These are phyloP conservation scores for Pao palembangensis DNA, from an alignment of 2,113 vertebrate species.

Conservation along the genomic window DNA sequence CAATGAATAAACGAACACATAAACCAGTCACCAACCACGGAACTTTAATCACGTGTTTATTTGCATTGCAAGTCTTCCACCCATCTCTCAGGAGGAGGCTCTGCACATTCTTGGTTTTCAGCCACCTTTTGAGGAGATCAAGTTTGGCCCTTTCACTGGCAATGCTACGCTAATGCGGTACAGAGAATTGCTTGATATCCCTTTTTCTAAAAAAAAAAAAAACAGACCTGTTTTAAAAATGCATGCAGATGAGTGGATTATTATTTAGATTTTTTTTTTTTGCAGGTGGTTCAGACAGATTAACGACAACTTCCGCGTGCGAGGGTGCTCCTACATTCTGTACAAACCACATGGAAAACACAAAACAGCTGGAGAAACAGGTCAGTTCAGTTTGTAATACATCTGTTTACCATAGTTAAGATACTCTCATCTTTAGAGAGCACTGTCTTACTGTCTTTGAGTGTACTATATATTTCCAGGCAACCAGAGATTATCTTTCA, in stretches of 20 bases:
- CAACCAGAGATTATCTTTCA: too few species aligned
- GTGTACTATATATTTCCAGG: too few species aligned
- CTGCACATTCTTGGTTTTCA: slow-evolving; percentile 95
- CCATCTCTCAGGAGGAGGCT: slow-evolving; percentile 96
- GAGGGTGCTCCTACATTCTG: slow-evolving; percentile 93
- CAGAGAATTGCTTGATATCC: background rate
- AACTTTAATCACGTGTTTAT: background rate
- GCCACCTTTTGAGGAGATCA: slow-evolving; percentile 97
- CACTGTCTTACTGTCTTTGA: too few species aligned
- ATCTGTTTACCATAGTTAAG: too few species aligned
- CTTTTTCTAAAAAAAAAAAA: background rate
- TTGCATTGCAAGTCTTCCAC: slow-evolving; percentile 79
- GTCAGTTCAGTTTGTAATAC: slow-evolving; percentile 59
- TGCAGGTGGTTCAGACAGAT: slow-evolving; percentile 97
- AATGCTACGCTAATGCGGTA: slow-evolving; percentile 98
- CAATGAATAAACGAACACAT: too few species aligned
- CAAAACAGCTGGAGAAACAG: slow-evolving; percentile 97
- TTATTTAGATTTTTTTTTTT: background rate
- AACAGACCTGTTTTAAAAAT: background rate
- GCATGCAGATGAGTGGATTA: background rate
- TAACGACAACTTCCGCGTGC: slow-evolving; percentile 92
- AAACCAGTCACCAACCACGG: background rate
- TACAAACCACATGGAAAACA: slow-evolving; percentile 98
- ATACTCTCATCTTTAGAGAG: too few species aligned
- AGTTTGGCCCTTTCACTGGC: slow-evolving; percentile 98